A percentile compares a stretch with the other conserved stretches of the same genome.
phyloP scores from a whole-genome alignment of 2,113 vertebrate species.

The Lepidothrix coronata region DNA sequence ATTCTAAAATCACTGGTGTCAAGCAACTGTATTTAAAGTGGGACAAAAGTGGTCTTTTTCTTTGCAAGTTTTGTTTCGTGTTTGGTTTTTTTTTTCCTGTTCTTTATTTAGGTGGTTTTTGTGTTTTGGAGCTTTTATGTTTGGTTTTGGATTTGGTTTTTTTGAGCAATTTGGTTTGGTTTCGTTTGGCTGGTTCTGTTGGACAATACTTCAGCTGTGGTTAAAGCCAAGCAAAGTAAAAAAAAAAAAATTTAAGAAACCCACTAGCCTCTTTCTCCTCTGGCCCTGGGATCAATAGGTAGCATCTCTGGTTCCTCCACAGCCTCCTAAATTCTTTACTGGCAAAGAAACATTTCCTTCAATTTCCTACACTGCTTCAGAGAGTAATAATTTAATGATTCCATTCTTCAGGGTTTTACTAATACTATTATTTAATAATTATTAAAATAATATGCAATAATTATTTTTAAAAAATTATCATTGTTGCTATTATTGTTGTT shows the following conservation, averaged over 20 bases:
- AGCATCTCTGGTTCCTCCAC: neutral
- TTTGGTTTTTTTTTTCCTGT: neutral
- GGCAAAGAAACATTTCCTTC: neutral
- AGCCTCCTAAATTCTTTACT: neutral
- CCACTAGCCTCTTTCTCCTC: neutral
- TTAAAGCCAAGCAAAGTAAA: neutral
- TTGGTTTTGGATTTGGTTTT: neutral
- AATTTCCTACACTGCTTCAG: neutral
- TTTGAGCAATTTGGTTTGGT: neutral
- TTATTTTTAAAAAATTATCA: neutral
- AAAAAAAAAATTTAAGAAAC: neutral
- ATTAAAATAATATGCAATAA: neutral
- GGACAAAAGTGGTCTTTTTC: neutral
- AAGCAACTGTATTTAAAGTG: neutral
- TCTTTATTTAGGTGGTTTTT: neutral
- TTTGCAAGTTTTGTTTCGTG: neutral
- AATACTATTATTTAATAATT: neutral
- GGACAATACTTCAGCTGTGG: neutral
- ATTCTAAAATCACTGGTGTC: neutral
- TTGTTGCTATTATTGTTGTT: neutral
- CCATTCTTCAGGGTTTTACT: constrained; percentile 23
- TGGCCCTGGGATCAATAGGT: neutral
- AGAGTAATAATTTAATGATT: constrained; percentile 36
- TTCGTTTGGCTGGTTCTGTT: neutral
- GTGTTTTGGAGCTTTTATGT: neutral